Percentiles rank a stretch among this genome's conserved stretches.
Evolutionary conservation across 2,888 invertebrate species (phyloP).

Genomic region (Euphydryas editha): DNA sequence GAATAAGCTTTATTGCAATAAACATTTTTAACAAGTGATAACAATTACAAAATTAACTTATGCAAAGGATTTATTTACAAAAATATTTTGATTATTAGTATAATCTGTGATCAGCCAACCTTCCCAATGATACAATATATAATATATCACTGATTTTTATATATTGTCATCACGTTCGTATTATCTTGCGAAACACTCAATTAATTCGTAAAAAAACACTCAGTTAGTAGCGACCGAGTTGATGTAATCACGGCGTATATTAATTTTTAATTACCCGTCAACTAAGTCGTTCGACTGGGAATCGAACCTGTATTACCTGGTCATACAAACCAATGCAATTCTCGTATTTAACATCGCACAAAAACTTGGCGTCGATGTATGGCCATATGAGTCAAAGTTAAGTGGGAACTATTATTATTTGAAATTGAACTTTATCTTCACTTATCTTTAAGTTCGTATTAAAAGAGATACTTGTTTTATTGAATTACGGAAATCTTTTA

Average conservation of each 20-base stretch:
- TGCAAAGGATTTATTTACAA: too few relatives aligned
- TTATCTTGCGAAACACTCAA: conserved; percentile 36
- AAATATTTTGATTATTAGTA: too few relatives aligned
- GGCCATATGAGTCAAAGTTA: conserved; percentile 32
- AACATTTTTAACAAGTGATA: too few relatives aligned
- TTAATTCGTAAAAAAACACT: too few relatives aligned
- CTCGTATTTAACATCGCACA: conserved; percentile 30
- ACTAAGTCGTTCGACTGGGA: conserved; percentile 27
- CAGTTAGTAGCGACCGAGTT: conserved; percentile 32
- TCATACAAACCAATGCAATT: conserved; percentile 33
- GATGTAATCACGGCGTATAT: conserved; percentile 33
- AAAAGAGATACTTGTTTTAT: conserved; percentile 14
- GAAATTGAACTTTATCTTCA: conserved; percentile 12
- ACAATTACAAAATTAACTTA: too few relatives aligned
- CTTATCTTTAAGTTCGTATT: conserved; percentile 10
- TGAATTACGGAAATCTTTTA: conserved; percentile 35
- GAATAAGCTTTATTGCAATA: too few relatives aligned
- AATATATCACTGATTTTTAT: neutral
- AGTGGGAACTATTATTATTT: conserved; percentile 11
- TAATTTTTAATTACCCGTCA: conserved; percentile 38
- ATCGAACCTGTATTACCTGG: conserved; percentile 44
- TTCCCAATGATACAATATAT: too few relatives aligned
- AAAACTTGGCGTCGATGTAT: conserved; percentile 35
- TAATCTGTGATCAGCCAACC: too few relatives aligned
- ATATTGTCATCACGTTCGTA: conserved; percentile 28